Evolutionary conservation across 1,140 invertebrate genomes (phyloP).

Genomic region (Potamilus streckersoni): DNA sequence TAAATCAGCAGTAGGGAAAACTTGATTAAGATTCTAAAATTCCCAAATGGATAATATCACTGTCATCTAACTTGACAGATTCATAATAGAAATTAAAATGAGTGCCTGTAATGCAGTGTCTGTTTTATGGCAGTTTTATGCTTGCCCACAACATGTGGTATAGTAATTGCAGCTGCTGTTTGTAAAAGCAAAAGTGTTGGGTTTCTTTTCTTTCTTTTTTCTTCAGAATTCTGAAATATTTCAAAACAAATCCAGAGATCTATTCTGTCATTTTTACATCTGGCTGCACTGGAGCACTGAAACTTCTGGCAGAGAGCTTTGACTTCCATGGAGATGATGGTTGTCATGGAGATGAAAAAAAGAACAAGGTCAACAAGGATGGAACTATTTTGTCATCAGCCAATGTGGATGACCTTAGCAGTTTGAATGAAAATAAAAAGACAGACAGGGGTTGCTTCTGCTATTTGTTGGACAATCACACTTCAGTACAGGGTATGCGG

Average conservation of each 20-base stretch:
- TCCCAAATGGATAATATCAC: not conserved
- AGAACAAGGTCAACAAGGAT: not conserved
- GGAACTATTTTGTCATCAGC: not conserved
- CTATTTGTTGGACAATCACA: constrained; percentile 93
- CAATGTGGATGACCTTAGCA: not conserved
- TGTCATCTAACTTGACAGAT: not conserved
- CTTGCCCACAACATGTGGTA: not conserved
- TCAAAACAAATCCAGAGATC: constrained; percentile 82
- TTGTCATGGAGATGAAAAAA: constrained; percentile 10
- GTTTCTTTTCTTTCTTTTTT: constrained; percentile 39
- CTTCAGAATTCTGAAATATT: constrained; percentile 83
- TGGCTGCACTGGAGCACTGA: constrained; percentile 86
- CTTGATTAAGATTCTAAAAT: not conserved
- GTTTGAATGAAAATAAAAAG: not conserved
- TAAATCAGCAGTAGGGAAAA: no score
- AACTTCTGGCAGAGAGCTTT: constrained; percentile 87
- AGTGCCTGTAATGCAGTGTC: not conserved
- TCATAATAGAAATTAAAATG: not conserved
- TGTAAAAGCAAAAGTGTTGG: not conserved
- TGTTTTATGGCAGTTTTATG: not conserved
- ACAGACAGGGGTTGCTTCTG: constrained; percentile 70
- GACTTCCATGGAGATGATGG: constrained; percentile 64
- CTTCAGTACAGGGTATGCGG: constrained; percentile 92
- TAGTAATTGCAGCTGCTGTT: not conserved
- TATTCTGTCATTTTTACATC: constrained; percentile 93